Evolutionary conservation across 1,140 invertebrate genomes (phyloP).

Genomic region (Tetraneura akinire): DNA sequence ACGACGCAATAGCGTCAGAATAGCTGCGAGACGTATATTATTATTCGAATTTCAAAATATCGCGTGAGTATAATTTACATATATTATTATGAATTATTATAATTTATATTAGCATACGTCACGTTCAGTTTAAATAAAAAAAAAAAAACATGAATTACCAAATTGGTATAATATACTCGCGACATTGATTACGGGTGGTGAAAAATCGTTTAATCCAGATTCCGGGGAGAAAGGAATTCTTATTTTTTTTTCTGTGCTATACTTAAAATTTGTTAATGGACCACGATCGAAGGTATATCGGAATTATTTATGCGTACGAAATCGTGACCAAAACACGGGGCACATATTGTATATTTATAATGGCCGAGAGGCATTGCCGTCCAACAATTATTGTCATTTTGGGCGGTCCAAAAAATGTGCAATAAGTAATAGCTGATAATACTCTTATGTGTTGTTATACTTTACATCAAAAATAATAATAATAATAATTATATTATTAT

Average conservation of each 20-base stretch:
- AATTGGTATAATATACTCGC: too few species aligned
- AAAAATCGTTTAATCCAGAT: background rate
- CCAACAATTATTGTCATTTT: background rate
- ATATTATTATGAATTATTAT: too few species aligned
- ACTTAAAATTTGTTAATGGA: background rate
- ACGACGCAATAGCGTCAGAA: too few species aligned
- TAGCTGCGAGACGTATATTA: too few species aligned
- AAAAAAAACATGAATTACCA: too few species aligned
- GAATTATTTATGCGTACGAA: background rate
- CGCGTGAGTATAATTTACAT: too few species aligned
- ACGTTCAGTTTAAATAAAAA: too few species aligned
- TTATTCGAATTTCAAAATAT: too few species aligned
- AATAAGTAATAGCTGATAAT: background rate
- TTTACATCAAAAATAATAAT: background rate
- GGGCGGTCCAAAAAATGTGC: background rate
- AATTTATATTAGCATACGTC: too few species aligned
- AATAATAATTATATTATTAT: background rate
- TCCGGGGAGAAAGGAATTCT: background rate
- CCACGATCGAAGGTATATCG: background rate
- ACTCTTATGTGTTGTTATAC: background rate
- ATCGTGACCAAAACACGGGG: conserved; percentile 30
- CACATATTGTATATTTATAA: background rate
- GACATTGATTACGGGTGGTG: too few species aligned
- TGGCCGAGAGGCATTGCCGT: background rate
- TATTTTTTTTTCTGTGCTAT: background rate